A percentile compares a stretch with the other conserved stretches of the same genome.
Evolutionary conservation across 2,113 vertebrate genomes (phyloP).

Genomic region (Ifrita kowaldi): DNA sequence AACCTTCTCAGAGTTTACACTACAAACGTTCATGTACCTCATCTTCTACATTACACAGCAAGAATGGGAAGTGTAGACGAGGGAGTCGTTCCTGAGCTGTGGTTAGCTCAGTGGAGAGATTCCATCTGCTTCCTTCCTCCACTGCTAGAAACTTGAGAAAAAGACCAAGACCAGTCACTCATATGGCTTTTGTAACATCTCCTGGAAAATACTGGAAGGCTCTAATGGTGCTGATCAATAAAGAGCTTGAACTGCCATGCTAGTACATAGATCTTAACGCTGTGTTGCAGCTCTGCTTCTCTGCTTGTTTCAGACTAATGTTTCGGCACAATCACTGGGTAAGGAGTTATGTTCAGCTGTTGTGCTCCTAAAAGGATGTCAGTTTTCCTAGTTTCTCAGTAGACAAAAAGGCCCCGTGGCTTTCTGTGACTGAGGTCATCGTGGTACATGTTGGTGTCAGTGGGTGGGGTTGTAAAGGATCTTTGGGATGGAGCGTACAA

Average conservation of each 20-base stretch:
- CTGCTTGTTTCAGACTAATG: background rate
- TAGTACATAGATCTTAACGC: background rate
- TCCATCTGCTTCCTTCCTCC: background rate
- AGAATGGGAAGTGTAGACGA: background rate
- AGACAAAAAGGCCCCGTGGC: background rate
- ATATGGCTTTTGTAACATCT: background rate
- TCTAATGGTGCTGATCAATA: background rate
- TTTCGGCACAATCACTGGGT: rapidly evolving
- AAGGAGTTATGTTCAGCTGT: background rate
- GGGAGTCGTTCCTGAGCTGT: background rate
- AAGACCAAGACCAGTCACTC: background rate
- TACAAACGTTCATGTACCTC: background rate
- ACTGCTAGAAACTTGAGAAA: background rate
- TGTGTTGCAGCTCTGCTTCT: background rate
- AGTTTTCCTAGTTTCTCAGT: background rate
- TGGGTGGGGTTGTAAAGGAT: background rate
- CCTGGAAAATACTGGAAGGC: background rate
- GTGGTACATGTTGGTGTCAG: rapidly evolving
- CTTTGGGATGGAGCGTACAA: background rate
- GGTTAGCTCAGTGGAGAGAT: background rate
- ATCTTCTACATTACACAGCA: rapidly evolving
- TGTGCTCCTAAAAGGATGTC: background rate
- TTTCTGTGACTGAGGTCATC: background rate
- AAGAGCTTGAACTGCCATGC: background rate
- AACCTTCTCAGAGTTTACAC: background rate